Conservation (phyloP, 1,140 invertebrate species). For the Sarcophaga peregrina region DNA sequence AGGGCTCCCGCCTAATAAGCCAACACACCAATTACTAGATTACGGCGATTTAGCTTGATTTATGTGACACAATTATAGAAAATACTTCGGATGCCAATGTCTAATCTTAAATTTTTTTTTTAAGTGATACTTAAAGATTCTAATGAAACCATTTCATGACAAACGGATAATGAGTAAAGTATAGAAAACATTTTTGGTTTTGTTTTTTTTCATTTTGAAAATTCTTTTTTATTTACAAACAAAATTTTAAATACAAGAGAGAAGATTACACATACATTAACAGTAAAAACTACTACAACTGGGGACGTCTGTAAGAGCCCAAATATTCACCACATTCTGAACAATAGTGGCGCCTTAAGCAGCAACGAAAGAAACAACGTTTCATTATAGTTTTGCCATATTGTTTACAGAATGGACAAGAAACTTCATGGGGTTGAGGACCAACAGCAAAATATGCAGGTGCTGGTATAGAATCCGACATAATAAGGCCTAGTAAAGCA, state of each 20-base stretch:
- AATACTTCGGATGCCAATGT: too few relatives aligned
- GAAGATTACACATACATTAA: background rate
- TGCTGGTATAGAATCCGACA: constrained; percentile 46
- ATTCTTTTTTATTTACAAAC: background rate
- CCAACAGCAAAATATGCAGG: constrained; percentile 63
- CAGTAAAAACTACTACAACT: constrained; percentile 48
- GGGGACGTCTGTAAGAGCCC: constrained; percentile 59
- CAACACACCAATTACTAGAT: too few relatives aligned
- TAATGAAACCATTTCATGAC: too few relatives aligned
- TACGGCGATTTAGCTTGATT: too few relatives aligned
- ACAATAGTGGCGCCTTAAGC: constrained; percentile 57
- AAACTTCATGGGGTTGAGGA: constrained; percentile 60
- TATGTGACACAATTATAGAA: too few relatives aligned
- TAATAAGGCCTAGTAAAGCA: constrained; percentile 42
- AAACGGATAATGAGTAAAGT: too few relatives aligned
- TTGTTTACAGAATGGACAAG: constrained; percentile 58
- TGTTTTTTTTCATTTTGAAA: background rate
- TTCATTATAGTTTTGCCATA: constrained; percentile 55
- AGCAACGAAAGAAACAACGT: constrained; percentile 53
- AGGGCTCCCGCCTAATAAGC: too few relatives aligned
- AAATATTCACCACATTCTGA: constrained; percentile 62
- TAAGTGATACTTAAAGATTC: too few relatives aligned
- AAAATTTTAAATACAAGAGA: background rate
- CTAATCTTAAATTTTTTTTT: too few relatives aligned
- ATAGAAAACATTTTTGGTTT: too few relatives aligned